Conservation (phyloP, 1,140 invertebrate species). For the Agraylea sexmaculata region DNA sequence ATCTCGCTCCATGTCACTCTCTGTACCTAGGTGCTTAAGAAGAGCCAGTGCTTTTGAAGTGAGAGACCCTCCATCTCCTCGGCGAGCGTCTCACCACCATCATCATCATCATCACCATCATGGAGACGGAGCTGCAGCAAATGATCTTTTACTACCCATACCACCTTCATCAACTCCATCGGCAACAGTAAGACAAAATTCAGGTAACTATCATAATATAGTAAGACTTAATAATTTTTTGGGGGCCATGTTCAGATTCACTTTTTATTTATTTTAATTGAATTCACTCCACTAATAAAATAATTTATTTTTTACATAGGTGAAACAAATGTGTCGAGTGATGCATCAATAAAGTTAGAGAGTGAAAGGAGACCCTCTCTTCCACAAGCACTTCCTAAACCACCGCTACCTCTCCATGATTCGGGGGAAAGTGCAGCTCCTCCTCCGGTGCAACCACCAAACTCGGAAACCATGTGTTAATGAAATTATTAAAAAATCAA, state of each 20-base stretch:
- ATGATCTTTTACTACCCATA: constrained; percentile 15
- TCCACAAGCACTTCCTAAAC: constrained; percentile 15
- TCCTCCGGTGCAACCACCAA: constrained; percentile 17
- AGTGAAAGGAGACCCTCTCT: constrained; percentile 19
- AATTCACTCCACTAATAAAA: no score
- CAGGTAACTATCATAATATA: constrained; percentile 8
- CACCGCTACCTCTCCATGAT: constrained; percentile 18
- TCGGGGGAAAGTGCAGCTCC: constrained; percentile 17
- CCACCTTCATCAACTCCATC: constrained; percentile 17
- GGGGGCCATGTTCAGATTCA: no score
- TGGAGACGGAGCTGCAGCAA: not conserved
- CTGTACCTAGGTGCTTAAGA: constrained; percentile 12
- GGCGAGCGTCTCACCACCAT: no score
- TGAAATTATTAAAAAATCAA: no score
- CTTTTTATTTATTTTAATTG: no score
- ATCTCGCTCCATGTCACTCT: not conserved
- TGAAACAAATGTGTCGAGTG: constrained; percentile 21
- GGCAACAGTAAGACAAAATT: constrained; percentile 18
- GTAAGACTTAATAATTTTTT: not conserved
- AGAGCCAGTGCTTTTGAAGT: constrained; percentile 20
- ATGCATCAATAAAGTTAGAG: constrained; percentile 13
- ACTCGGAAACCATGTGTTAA: constrained; percentile 22
- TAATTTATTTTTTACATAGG: no score
- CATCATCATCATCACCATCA: no score
- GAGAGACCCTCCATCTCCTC: constrained; percentile 16